Percentiles rank a stretch among this genome's conserved stretches.
phyloP scores from a whole-genome alignment of 2,797 vertebrate genomes.

The Carcharodon carcharias region DNA sequence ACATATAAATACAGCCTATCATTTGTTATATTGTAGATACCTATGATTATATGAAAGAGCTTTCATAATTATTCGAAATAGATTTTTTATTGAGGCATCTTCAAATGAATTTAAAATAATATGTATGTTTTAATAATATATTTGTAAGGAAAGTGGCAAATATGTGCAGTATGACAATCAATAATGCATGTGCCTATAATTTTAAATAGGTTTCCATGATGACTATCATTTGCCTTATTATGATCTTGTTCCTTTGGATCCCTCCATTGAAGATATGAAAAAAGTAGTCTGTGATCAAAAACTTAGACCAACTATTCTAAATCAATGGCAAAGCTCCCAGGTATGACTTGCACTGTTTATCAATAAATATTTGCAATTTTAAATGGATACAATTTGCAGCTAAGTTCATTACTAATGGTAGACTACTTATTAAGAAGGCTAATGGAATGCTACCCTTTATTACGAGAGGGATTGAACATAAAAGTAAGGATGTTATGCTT shows the following conservation, averaged over 20 bases:
- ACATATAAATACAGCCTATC: background rate
- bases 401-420: background rate
- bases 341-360: conserved; percentile 54
- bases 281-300: conserved; percentile 92
- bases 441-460: too few relatives aligned
- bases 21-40: background rate
- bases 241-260: conserved; percentile 92
- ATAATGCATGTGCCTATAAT: background rate
- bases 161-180: background rate
- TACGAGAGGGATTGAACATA: too few relatives aligned
- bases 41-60: background rate
- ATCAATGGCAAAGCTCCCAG: conserved; percentile 98
- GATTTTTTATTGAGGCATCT: background rate
- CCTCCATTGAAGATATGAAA: conserved; percentile 90
- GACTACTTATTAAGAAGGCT: background rate
- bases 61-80: background rate
- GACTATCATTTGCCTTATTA: conserved; percentile 97
- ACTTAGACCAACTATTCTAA: conserved; percentile 84
- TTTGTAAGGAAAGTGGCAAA: background rate
- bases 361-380: background rate
- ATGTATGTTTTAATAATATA: background rate
- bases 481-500: too few relatives aligned
- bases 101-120: background rate
- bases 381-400: background rate
- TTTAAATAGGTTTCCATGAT: conserved; percentile 71